These are phyloP conservation scores for Pseudococcus jackbeardsleyi DNA, from an alignment of 2,888 invertebrate genomes.

Conservation along the genomic window DNA sequence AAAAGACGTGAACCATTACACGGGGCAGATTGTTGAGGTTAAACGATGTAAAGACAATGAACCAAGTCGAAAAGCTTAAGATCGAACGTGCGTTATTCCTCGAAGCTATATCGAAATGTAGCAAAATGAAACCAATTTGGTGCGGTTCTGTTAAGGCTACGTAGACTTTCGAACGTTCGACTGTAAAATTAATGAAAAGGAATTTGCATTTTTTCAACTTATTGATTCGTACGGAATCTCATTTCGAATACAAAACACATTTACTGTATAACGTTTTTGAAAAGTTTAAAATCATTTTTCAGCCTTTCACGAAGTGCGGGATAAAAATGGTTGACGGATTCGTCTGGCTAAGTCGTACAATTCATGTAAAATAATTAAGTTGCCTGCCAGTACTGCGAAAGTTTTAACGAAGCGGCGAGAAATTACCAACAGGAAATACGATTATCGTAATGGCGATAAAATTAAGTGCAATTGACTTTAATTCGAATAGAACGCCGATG, in stretches of 20 bases:
- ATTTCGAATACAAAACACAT: background rate
- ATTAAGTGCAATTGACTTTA: constrained; percentile 18
- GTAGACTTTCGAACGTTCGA: background rate
- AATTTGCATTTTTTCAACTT: constrained; percentile 29
- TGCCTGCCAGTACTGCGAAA: background rate
- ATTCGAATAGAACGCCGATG: constrained; percentile 3
- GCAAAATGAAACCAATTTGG: constrained; percentile 5
- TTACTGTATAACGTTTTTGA: background rate
- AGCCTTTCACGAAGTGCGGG: background rate
- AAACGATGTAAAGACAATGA: constrained; percentile 39
- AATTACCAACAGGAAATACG: constrained; percentile 27
- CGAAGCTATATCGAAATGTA: background rate
- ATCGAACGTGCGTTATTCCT: constrained; percentile 26
- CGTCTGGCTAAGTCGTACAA: background rate
- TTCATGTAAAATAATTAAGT: background rate
- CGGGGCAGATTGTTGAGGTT: constrained; percentile 12
- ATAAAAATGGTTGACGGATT: background rate
- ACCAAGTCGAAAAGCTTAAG: constrained; percentile 20
- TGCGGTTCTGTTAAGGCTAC: background rate
- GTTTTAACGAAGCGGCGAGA: background rate
- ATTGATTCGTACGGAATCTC: constrained; percentile 10
- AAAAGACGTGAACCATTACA: constrained; percentile 10
- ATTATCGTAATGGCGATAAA: constrained; percentile 12
- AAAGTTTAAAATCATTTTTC: constrained; percentile 17
- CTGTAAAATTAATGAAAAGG: constrained; percentile 29